A percentile compares a stretch with the other conserved stretches of the same genome.
Conservation (phyloP, 1,140 invertebrate genomes). For the Drosophila varians region DNA sequence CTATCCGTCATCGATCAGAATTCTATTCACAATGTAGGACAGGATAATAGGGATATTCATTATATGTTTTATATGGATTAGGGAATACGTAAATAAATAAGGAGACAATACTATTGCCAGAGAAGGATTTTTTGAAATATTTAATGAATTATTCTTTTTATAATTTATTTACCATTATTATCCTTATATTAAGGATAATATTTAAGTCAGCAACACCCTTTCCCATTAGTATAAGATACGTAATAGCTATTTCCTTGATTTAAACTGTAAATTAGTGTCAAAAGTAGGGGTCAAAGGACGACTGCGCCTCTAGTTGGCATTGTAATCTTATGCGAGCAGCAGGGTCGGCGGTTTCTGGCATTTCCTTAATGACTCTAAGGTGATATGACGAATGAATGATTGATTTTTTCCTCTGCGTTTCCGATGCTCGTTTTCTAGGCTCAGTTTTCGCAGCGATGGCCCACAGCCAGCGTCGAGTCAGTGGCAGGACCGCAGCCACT, state of each 20-base stretch:
- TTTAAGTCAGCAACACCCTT: too few species aligned
- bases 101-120: too few species aligned
- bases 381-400: constrained; percentile 80
- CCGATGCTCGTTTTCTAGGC: constrained; percentile 31
- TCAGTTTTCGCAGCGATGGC: constrained; percentile 7
- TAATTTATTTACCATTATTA: too few species aligned
- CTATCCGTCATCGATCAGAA: constrained; percentile 30
- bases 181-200: too few species aligned
- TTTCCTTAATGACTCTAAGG: constrained; percentile 75
- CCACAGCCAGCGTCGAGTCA: background rate
- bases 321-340: constrained; percentile 41
- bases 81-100: too few species aligned
- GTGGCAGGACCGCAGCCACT: constrained; percentile 1
- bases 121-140: too few species aligned
- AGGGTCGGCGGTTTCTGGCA: constrained; percentile 45
- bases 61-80: too few species aligned
- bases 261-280: background rate
- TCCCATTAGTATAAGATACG: background rate
- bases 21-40: background rate
- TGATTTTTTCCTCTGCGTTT: constrained; percentile 65
- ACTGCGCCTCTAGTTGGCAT: constrained; percentile 23
- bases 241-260: background rate
- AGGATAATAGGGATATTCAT: background rate
- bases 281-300: background rate
- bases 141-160: too few species aligned